Conservation (phyloP, 2,113 vertebrate genomes). For the Atrichornis clamosus region DNA sequence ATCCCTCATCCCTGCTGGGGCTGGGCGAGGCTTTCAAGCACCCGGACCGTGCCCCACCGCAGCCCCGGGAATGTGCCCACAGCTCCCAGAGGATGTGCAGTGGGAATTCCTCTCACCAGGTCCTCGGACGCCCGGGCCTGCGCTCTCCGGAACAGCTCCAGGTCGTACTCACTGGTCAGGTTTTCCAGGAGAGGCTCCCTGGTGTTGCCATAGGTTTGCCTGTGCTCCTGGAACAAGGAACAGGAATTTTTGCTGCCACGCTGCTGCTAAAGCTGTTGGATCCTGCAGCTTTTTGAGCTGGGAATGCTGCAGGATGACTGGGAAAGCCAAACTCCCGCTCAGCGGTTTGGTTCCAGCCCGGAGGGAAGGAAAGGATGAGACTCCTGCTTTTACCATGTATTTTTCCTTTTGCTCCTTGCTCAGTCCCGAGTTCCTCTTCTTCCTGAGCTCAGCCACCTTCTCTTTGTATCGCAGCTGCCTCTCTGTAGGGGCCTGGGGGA, state of each 20-base stretch:
- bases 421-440: constrained; percentile 89
- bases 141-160: constrained; percentile 96
- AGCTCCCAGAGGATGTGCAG: background rate
- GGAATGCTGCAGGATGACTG: background rate
- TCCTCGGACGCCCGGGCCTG: constrained; percentile 97
- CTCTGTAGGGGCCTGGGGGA: constrained; percentile 86
- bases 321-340: background rate
- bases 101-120: constrained; percentile 76
- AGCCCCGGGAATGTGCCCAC: background rate
- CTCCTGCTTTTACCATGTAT: constrained; percentile 82
- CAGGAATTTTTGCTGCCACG: background rate
- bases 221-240: constrained; percentile 81
- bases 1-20: rapidly evolving
- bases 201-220: constrained; percentile 89
- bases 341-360: background rate
- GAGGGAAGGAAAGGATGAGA: background rate
- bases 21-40: background rate
- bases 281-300: background rate
- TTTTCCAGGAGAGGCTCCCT: constrained; percentile 95
- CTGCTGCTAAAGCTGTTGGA: background rate
- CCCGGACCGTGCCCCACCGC: background rate
- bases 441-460: constrained; percentile 95
- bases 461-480: constrained; percentile 94
- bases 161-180: constrained; percentile 97
- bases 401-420: constrained; percentile 98